A percentile compares a stretch with the other conserved stretches of the same genome.
These are phyloP conservation scores for Gracilinanus agilis DNA, from an alignment of 2,113 vertebrate genomes.

Conservation along the genomic window DNA sequence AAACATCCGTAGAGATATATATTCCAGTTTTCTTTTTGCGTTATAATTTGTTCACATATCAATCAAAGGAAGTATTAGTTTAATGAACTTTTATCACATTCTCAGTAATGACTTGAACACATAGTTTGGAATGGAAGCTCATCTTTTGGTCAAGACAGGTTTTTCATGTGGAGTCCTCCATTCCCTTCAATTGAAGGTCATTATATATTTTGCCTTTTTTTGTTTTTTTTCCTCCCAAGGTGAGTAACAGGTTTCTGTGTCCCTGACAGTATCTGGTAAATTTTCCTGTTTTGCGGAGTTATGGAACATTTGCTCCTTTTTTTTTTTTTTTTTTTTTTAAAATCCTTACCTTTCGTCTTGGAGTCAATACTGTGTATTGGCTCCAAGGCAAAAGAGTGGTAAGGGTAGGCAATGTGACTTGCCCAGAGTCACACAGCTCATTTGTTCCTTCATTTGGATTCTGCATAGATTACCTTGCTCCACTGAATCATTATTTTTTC, in stretches of 20 bases:
- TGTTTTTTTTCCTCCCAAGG: not conserved
- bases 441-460: not conserved
- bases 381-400: too few species aligned
- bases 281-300: not conserved
- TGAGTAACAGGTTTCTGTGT: not conserved
- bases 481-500: not conserved
- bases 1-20: not conserved
- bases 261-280: not conserved
- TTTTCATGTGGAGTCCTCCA: not conserved
- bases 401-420: too few species aligned
- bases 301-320: not conserved
- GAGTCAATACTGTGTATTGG: too few species aligned
- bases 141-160: not conserved
- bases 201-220: not conserved
- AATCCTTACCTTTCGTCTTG: too few species aligned
- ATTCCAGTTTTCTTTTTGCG: not conserved
- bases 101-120: not conserved
- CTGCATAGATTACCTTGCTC: not conserved
- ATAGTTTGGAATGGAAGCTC: not conserved
- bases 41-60: not conserved
- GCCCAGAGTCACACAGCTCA: too few species aligned
- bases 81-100: not conserved
- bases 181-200: not conserved
- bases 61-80: not conserved
- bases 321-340: too few species aligned